Base-by-base conservation (phyloP, 2,113 vertebrate genomes). In the Plecturocebus donacophilus region DNA sequence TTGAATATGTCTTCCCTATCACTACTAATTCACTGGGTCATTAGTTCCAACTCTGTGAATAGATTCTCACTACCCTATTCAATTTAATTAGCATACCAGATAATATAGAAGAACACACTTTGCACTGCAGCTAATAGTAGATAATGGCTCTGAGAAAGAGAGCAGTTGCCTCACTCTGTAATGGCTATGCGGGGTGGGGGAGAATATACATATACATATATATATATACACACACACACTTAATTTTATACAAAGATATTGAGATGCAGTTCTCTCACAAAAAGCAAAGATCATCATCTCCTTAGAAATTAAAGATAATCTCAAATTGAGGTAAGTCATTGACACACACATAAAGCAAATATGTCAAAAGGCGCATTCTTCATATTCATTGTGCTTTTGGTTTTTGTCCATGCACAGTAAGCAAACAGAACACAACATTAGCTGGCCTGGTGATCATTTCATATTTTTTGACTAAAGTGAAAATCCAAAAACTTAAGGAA, bases 31-130 rank as follows among this genome's bases (percentile, higher is more conserved):
- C 56, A 97, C 70, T 16, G 76, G 45, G 32, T 97, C 92, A 97
- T 98, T 98, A 98, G 95, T 79, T 87, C 94, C 38, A 96, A 95
- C 90, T 95, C 76, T 40, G 70, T 2, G 70, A 97, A 97, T 68
- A 88, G 47, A 21, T 96, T 96, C 80, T 97, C 96, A 92, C 71
- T 47, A 97, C 42, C 6, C 32, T 38, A 56, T 97, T 98, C 93
- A 93, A 81, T 71, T 89, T 96, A 98, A 97, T 97, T 97, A 98
- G 86, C 76, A 81, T 77, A 94, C 52, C 91, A 97, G 92, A 73
- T 30, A 91, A 93, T 92, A 97, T 95, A 90, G 95, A 96, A 97
- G 14, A 97, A 8, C 32, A 95, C 5, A 58, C 10, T 98, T 47
- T 64, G 10, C 42, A 95, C 70, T 87, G 7, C 54, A 93, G 83